A percentile compares a stretch with the other conserved stretches of the same genome.
These are phyloP conservation scores for Otus scops DNA, from an alignment of 2,797 vertebrate species.

Conservation along the genomic window DNA sequence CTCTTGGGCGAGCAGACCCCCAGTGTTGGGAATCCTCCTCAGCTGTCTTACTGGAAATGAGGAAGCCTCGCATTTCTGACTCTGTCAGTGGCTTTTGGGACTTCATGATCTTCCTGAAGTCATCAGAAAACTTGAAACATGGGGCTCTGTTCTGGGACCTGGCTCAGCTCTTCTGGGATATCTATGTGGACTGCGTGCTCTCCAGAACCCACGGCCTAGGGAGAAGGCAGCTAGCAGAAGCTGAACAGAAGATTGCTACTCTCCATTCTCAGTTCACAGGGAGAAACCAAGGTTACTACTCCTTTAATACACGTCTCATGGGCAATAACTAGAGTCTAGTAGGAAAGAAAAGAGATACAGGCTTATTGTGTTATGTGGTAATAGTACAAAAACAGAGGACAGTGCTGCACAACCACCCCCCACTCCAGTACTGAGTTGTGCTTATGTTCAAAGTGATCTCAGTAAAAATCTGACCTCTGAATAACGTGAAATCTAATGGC, in stretches of 20 bases:
- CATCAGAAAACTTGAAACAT: slow-evolving; percentile 89
- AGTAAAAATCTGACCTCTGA: not conserved
- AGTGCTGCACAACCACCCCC: not conserved
- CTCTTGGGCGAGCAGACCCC: slow-evolving; percentile 79
- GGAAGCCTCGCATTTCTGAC: slow-evolving; percentile 87
- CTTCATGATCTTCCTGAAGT: slow-evolving; percentile 88
- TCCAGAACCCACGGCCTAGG: slow-evolving; percentile 92
- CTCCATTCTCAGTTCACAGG: slow-evolving; percentile 72
- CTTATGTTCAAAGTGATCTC: not conserved
- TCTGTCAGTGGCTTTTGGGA: slow-evolving; percentile 92
- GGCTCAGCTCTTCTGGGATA: slow-evolving; percentile 94
- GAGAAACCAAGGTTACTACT: slow-evolving; percentile 75
- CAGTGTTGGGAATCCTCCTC: slow-evolving; percentile 95
- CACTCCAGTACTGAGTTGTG: not conserved
- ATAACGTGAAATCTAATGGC: not conserved
- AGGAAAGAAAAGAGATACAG: not conserved
- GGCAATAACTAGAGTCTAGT: not conserved
- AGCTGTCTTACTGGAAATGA: slow-evolving; percentile 86
- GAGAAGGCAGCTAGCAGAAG: slow-evolving; percentile 76
- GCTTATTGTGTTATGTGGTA: not conserved
- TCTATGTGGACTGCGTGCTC: slow-evolving; percentile 91
- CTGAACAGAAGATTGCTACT: slow-evolving; percentile 62
- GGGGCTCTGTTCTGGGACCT: slow-evolving; percentile 91
- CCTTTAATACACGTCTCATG: not conserved
- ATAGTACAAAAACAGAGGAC: not conserved